phyloP scores from a whole-genome alignment of 2,113 vertebrate species.

The Pelusios castaneus region DNA sequence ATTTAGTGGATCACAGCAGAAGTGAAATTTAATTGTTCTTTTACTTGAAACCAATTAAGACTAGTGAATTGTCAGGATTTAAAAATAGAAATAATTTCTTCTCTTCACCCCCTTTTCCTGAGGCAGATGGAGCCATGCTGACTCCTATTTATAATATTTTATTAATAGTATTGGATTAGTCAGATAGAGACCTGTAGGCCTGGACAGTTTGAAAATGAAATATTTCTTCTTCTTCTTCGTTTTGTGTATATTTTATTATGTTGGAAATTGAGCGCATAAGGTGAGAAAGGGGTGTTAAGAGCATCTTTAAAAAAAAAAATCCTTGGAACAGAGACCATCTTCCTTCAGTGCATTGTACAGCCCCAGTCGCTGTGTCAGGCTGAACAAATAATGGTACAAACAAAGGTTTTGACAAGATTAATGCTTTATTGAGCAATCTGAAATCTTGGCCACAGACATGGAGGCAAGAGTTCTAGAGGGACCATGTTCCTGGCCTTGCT shows the following conservation, averaged over 20 bases:
- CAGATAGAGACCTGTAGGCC: not conserved
- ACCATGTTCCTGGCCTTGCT: not conserved
- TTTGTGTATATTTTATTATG: not conserved
- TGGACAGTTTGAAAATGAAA: not conserved
- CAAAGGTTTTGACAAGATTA: not conserved
- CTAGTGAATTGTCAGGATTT: no score
- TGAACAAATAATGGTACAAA: not conserved
- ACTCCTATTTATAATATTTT: no score
- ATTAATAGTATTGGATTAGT: no score
- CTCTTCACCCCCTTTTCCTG: no score
- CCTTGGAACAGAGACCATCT: not conserved
- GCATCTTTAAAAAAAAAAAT: not conserved
- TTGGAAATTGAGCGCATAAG: not conserved
- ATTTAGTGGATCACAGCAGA: no score
- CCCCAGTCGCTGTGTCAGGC: not conserved
- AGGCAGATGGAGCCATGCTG: no score
- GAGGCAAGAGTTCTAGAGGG: not conserved
- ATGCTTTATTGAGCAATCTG: not conserved
- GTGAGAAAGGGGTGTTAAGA: not conserved
- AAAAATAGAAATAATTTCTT: no score
- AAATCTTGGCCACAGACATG: not conserved
- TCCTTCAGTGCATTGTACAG: not conserved
- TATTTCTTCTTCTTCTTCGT: not conserved
- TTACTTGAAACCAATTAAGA: no score
- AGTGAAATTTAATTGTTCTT: no score